phyloP scores from a whole-genome alignment of 35 echinoderm and acorn worm species.

The Amphiura filiformis region DNA sequence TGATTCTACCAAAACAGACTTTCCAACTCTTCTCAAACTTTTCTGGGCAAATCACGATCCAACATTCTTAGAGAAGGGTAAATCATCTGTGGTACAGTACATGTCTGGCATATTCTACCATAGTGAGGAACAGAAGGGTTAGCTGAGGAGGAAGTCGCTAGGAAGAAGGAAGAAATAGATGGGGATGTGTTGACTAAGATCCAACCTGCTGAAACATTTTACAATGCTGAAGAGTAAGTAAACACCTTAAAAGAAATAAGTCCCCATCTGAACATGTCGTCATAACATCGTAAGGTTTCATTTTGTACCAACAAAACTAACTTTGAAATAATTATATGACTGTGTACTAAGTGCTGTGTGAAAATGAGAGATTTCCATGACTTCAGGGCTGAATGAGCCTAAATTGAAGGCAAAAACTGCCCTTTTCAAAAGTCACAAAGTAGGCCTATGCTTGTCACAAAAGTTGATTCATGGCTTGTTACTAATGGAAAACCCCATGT shows the following conservation, averaged over 20 bases:
- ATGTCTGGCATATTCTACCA: slow-evolving; percentile 76
- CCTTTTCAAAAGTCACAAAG: too few relatives aligned
- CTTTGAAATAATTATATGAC: too few relatives aligned
- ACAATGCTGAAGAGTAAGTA: slow-evolving; percentile 70
- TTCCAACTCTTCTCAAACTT: slow-evolving; percentile 26
- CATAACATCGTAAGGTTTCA: too few relatives aligned
- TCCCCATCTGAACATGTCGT: too few relatives aligned
- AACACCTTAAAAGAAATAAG: background rate
- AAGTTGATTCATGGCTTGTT: too few relatives aligned
- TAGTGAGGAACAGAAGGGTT: slow-evolving; percentile 46
- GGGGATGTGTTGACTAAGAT: slow-evolving; percentile 49
- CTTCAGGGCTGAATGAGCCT: too few relatives aligned
- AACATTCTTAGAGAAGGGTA: slow-evolving; percentile 38
- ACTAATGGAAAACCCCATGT: too few relatives aligned
- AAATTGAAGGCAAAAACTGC: too few relatives aligned
- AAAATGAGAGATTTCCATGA: too few relatives aligned
- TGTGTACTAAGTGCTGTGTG: too few relatives aligned
- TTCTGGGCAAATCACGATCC: slow-evolving; percentile 73
- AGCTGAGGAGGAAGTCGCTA: slow-evolving; percentile 26
- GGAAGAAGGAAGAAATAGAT: slow-evolving; percentile 30
- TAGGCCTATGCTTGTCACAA: too few relatives aligned
- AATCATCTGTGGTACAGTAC: slow-evolving; percentile 28
- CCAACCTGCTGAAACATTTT: slow-evolving; percentile 59
- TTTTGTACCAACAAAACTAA: too few relatives aligned
- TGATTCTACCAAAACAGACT: slow-evolving; percentile 52